Evolutionary conservation across 2,888 invertebrate species (phyloP), one percentile per base, ranked within the genome.

Genomic region (Colletes collaris): DNA sequence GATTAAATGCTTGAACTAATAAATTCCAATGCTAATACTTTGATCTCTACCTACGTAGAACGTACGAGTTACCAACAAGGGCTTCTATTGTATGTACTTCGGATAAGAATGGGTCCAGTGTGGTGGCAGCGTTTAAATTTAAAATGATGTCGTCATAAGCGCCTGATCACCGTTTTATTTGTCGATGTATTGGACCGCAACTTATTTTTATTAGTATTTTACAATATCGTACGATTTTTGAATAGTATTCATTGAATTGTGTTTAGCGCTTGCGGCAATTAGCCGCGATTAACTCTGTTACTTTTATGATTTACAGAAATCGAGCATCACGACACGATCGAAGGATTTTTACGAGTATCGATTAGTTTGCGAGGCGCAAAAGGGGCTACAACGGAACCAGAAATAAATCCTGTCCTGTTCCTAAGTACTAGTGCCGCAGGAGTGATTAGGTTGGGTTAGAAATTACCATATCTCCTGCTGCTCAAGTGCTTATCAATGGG

Each of bases 391-490:
- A 35, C 50, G 19, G 35, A 68, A 64, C 19, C 49, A 59, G 62
- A 68, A 65, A 46, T 60, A 64, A 82, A 73, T 90, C 93, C 94
- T 94, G 95, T 94, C 96, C 95, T 96, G 96, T 97, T 97, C 95
- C 96, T 97, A 97, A 97, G 97, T 97, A 97, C 97, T 97, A 96
- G 97, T 97, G 97, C 97, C 97, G 96, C 97, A 97, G 97, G 97
- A 97, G 96, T 96, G 95, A 95, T 94, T 94, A 93, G 91, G 90
- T 93, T 93, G 91, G 90, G 86, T 87, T 89, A 89, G 87, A 90
- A 87, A 89, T 91, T 89, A 88, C 92, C 91, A 92, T 93, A 93
- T 96, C 96, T 96, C 97, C 97, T 97, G 97, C 96, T 96, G 97
- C 96, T 96, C 96, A 96, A 96, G 97, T 97, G 96, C 97, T 97